These are phyloP conservation scores for Pogonocichla stellata DNA, from an alignment of 2,113 vertebrate genomes.

Conservation along the genomic window DNA sequence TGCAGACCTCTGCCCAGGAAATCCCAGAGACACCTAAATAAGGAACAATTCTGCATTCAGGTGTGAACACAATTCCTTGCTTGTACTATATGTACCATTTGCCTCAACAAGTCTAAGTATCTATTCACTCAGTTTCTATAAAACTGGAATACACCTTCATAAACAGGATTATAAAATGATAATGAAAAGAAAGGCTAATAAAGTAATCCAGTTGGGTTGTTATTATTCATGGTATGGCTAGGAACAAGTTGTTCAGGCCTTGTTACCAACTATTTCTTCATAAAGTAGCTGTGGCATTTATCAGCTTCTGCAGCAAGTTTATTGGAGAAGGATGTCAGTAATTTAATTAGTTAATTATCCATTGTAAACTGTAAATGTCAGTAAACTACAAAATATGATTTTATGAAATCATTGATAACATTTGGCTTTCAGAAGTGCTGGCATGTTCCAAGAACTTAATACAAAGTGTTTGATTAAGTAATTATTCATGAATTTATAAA, in stretches of 20 bases:
- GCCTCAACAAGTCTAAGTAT: neutral
- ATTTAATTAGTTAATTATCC: neutral
- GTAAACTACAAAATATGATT: neutral
- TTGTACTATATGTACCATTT: neutral
- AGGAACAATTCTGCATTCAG: neutral
- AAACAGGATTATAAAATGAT: neutral
- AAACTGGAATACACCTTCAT: neutral
- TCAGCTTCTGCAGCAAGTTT: neutral
- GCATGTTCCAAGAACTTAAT: neutral
- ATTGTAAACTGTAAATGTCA: neutral
- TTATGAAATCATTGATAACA: neutral
- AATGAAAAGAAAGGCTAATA: neutral
- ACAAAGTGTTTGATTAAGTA: neutral
- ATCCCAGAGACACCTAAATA: neutral
- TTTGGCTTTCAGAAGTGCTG: neutral
- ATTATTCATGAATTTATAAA: slow-evolving; percentile 20
- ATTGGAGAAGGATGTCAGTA: neutral
- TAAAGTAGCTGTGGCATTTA: neutral
- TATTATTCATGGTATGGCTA: neutral
- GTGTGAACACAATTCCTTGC: neutral
- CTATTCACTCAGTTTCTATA: neutral
- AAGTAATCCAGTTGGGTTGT: neutral
- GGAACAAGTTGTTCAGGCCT: neutral
- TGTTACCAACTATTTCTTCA: neutral
- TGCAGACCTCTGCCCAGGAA: neutral